Evolutionary conservation across 2,113 vertebrate species (phyloP), one percentile per base, ranked within the genome.

Genomic region (Rhinoderma darwinii): DNA sequence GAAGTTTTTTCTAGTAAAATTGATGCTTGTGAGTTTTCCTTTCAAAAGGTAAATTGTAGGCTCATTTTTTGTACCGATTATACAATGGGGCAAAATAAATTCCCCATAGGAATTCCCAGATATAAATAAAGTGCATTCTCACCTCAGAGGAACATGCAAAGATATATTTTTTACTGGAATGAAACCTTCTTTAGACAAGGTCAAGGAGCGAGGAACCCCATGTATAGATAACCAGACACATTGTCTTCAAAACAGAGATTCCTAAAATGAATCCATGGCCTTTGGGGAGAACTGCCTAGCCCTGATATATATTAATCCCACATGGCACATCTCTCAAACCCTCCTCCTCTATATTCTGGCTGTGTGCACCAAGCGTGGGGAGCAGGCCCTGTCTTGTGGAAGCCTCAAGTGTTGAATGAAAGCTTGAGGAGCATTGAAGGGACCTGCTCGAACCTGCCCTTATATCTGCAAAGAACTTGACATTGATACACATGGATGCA

Each of bases 311-410:
- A 82, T 61, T 81, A 87, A 87, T 87, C 85, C 27, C 59, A 43
- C 61, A 32, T 47, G 41, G 68, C 75, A 56, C 35, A n/a, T 70
- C 77, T 39, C 44, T 41, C 37, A 74, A 35, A 15, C 37, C 66
- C 41, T 43, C 22, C 59, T 43, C 30, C 43, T 51, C n/a, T 32
- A 17, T 56, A 66, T 27, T 43, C 47, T 82, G 85, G 37, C 66
- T 74, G 63, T 50, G 75, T 73, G 66, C 77, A 86, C 0, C 39
- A 70, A 86, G 63, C 32, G 61, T 59, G 66, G 50, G 85, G 66
- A 72, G 66, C 85, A 87, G 63, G 85, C 85, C 78, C 50, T 30
- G 77, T 87, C 85, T 81, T 87, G 85, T 87, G 77, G 47, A 56
- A 73, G 50, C 37, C 63, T 82, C 50, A 37, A 70, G 84, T 70